phyloP scores from a whole-genome alignment of 2,113 vertebrate species.

The Aptenodytes forsteri region DNA sequence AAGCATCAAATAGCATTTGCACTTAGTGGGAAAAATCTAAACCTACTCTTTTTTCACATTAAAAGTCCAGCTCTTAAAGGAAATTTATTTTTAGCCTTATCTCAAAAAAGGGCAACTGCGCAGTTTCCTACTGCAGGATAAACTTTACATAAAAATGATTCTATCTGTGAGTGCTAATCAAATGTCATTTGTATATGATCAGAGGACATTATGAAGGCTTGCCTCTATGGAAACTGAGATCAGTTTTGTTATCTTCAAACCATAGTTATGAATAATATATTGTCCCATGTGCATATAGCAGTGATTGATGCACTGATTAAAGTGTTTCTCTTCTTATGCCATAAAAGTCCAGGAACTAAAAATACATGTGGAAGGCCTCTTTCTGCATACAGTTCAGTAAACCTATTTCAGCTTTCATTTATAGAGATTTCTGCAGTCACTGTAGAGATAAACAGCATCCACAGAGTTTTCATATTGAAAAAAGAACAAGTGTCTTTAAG shows the following conservation, averaged over 20 bases:
- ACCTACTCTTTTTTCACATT: background rate
- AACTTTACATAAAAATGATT: constrained; percentile 7
- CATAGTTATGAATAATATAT: constrained; percentile 2
- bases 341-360: background rate
- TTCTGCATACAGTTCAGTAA: background rate
- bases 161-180: constrained; percentile 22
- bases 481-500: background rate
- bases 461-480: background rate
- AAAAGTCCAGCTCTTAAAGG: background rate
- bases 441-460: background rate
- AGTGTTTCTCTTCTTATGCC: background rate
- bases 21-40: background rate
- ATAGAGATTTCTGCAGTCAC: background rate
- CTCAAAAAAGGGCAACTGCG: background rate
- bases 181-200: background rate
- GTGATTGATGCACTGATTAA: background rate
- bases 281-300: background rate
- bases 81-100: constrained; percentile 29
- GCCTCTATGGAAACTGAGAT: background rate
- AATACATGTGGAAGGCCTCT: background rate
- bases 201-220: background rate
- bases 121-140: background rate
- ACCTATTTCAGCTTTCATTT: background rate
- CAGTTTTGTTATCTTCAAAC: constrained; percentile 1
- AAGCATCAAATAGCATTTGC: background rate